These are phyloP conservation scores for Pandemis cinnamomeana DNA, from an alignment of 2,888 invertebrate genomes.

Conservation along the genomic window DNA sequence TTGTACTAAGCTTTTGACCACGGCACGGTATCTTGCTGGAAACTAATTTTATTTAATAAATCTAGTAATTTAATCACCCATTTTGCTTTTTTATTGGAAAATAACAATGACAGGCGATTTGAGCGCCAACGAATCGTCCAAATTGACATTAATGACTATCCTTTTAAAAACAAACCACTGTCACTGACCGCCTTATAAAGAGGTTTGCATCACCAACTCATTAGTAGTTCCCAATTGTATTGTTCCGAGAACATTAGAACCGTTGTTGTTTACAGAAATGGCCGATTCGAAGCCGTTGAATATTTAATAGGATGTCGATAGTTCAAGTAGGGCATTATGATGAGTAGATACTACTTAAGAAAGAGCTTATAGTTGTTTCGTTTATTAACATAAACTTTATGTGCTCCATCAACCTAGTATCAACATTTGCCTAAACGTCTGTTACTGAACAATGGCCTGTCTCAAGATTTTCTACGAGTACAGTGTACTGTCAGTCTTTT, in stretches of 20 bases:
- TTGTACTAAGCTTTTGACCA: neutral
- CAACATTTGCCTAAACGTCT: neutral
- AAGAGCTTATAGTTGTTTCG: slow-evolving; percentile 8
- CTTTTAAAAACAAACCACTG: slow-evolving; percentile 17
- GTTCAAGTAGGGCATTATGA: slow-evolving; percentile 43
- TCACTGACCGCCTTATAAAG: slow-evolving; percentile 22
- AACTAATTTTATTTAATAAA: neutral
- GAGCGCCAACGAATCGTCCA: neutral
- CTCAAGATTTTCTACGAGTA: neutral
- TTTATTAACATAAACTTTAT: neutral
- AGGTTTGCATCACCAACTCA: slow-evolving; percentile 66
- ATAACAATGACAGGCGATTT: neutral
- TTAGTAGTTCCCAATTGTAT: slow-evolving; percentile 78
- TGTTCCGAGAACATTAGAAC: slow-evolving; percentile 74
- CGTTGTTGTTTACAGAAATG: slow-evolving; percentile 67
- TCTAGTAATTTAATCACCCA: neutral
- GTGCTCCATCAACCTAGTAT: neutral
- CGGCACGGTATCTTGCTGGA: neutral
- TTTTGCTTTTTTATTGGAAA: neutral
- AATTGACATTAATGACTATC: slow-evolving; percentile 9
- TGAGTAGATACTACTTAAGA: slow-evolving; percentile 31
- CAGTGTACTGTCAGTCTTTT: neutral
- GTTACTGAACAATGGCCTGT: neutral
- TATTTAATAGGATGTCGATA: slow-evolving; percentile 71
- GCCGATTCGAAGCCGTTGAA: slow-evolving; percentile 65